phyloP scores from a whole-genome alignment of 2,113 vertebrate species.

The Ailurus styani region DNA sequence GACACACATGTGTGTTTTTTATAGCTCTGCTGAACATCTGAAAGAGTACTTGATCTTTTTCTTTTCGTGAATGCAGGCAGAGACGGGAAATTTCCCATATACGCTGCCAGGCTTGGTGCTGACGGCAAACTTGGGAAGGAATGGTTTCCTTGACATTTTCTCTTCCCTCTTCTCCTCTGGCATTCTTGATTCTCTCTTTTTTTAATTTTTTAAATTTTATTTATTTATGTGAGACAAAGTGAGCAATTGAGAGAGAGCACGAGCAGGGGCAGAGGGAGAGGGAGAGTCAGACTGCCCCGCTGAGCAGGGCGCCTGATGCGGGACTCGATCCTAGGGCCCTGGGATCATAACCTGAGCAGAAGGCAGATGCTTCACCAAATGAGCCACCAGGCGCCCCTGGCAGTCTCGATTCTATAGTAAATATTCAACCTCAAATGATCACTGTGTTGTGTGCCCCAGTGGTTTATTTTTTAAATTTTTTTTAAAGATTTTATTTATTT shows the following conservation, averaged over 20 bases:
- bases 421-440: neutral
- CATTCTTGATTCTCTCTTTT: neutral
- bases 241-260: too few relatives aligned
- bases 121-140: neutral
- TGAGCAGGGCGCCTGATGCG: too few relatives aligned
- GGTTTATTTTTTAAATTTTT: too few relatives aligned
- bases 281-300: too few relatives aligned
- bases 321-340: too few relatives aligned
- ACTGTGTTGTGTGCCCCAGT: fast-evolving
- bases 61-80: neutral
- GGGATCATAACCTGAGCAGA: too few relatives aligned
- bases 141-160: neutral
- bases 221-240: too few relatives aligned
- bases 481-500: too few relatives aligned
- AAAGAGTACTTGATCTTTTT: neutral
- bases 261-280: too few relatives aligned
- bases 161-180: neutral
- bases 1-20: neutral
- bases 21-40: neutral
- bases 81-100: neutral
- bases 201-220: too few relatives aligned
- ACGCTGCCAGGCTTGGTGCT: neutral
- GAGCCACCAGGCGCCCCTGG: neutral
- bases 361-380: too few relatives aligned
- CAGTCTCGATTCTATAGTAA: neutral